Evolutionary conservation across 2,113 vertebrate species (phyloP), one percentile per base, ranked within the genome.

Genomic region (Platichthys flesus): DNA sequence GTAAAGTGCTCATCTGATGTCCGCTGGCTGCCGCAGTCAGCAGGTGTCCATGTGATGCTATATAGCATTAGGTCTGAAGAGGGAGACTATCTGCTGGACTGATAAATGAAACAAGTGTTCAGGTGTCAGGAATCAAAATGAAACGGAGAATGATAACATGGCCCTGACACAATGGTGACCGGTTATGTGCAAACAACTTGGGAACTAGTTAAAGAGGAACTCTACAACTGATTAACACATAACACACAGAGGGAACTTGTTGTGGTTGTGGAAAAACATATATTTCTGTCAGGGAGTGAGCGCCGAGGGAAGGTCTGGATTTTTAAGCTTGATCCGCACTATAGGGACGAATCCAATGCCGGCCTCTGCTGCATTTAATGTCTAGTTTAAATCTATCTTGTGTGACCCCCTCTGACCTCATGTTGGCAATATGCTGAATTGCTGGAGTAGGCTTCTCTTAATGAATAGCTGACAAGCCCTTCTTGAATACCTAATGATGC

Each of bases 21-120:
- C 28, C 28, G 28, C 28, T 31, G 37, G 37, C 37, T 40, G 40
- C 40, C 10, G 40, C 40, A 10, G 40, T 42, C 28, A 40, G 45
- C 61, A 67, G 35, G 85, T 91, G 86, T 90, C 81, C 85, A 37
- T 37, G 35, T 37, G 47, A 51, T 51, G 47, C 18, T 51, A 51
- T 9, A 40, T 42, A 10, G 40, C 40, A 12, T 42, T 13, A 12
- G 40, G 9, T 13, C 40, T 42, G 40, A 47, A 47, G 45, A 16
- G 15, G 45, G 14, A 18, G 6, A 51, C 15, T 51, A 51, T 16
- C 0, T 51, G 16, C 47, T 51, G 47, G 47, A 51, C 20, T 51
- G 47, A 51, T 20, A 15, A 51, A 51, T 51, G 18, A 51, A 51
- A 51, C 40, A 7, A 20, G 47, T 4, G 31, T 31, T 31, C 31